These are phyloP conservation scores for Oreocharis arfaki DNA, from an alignment of 2,113 vertebrate species.

Conservation along the genomic window DNA sequence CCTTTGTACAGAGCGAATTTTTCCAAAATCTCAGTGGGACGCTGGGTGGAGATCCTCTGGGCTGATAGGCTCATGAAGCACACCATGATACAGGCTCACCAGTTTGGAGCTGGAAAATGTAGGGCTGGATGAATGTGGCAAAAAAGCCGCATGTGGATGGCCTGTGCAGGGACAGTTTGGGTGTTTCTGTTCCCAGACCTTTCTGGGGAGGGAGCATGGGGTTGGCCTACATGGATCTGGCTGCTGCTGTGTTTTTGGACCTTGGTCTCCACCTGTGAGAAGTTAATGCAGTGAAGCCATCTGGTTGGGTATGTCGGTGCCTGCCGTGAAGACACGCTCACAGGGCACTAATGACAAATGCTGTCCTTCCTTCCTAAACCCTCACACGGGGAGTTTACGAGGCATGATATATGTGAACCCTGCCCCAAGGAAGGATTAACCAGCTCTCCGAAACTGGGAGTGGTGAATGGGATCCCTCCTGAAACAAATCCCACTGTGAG, in stretches of 20 bases:
- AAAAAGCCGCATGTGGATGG: not conserved
- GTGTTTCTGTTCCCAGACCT: not conserved
- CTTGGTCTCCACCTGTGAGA: not conserved
- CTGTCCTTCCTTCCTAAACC: not conserved
- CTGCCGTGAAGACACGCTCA: not conserved
- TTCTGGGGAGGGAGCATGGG: not conserved
- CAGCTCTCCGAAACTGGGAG: not conserved
- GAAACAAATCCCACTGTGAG: slow-evolving; percentile 17
- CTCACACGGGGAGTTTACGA: slow-evolving; percentile 8
- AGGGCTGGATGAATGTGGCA: not conserved
- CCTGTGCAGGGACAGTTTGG: not conserved
- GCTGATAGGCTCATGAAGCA: not conserved
- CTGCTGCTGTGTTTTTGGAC: not conserved
- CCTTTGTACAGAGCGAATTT: not conserved
- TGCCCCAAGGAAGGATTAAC: not conserved
- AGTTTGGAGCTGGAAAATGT: not conserved
- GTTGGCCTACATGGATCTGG: not conserved
- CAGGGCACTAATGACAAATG: not conserved
- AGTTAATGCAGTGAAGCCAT: slow-evolving; percentile 25
- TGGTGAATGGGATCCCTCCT: not conserved
- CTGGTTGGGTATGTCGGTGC: not conserved
- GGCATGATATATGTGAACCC: not conserved
- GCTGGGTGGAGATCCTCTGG: not conserved
- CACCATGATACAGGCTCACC: not conserved
- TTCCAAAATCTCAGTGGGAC: not conserved